These are phyloP conservation scores for Oreohelix idahoensis DNA, from an alignment of 1,140 invertebrate genomes.

Conservation along the genomic window DNA sequence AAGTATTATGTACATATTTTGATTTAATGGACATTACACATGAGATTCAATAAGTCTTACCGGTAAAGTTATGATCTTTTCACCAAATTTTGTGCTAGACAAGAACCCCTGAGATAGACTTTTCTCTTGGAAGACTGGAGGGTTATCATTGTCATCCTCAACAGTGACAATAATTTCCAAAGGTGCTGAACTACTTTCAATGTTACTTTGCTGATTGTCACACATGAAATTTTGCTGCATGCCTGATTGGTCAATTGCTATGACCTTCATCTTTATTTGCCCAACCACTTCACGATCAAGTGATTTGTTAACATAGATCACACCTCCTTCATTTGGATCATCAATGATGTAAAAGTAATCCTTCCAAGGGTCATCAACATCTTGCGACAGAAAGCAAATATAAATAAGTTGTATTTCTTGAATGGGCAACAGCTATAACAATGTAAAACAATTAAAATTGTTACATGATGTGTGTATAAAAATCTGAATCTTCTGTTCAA, in stretches of 20 bases:
- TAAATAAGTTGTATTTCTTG: too few relatives aligned
- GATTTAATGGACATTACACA: too few relatives aligned
- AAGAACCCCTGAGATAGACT: slow-evolving; percentile 28
- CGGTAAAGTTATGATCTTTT: slow-evolving; percentile 20
- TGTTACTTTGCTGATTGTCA: not conserved
- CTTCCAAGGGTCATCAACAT: not conserved
- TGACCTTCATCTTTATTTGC: not conserved
- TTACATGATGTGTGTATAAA: too few relatives aligned
- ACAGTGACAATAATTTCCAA: slow-evolving; percentile 30
- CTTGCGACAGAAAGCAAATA: not conserved
- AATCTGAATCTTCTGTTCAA: too few relatives aligned
- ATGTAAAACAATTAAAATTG: too few relatives aligned
- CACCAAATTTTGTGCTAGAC: slow-evolving; percentile 13
- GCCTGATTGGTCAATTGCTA: not conserved
- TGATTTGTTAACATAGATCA: not conserved
- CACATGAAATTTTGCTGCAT: not conserved
- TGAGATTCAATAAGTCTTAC: slow-evolving; percentile 29
- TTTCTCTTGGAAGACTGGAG: slow-evolving; percentile 37
- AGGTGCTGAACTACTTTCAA: not conserved
- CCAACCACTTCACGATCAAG: slow-evolving; percentile 27
- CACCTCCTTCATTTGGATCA: not conserved
- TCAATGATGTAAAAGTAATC: not conserved
- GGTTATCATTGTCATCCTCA: slow-evolving; percentile 45
- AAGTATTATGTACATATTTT: too few relatives aligned
- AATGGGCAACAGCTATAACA: too few relatives aligned